phyloP scores from a whole-genome alignment of 2,888 invertebrate genomes.

The Crioceris asparagi region DNA sequence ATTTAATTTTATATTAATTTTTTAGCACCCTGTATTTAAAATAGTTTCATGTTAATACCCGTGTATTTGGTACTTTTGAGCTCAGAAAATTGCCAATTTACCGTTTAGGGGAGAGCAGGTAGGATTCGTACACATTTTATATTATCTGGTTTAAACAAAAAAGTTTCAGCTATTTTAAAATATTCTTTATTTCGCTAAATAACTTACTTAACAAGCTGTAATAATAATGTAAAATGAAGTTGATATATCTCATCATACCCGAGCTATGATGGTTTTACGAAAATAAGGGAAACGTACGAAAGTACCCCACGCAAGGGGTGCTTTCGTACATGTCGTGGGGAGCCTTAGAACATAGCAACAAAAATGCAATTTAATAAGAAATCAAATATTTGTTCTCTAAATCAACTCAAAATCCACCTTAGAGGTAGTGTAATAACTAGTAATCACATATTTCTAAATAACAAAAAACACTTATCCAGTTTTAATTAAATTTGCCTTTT shows the following conservation, averaged over 20 bases:
- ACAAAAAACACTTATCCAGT: no score
- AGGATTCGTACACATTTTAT: constrained; percentile 7
- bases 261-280: neutral
- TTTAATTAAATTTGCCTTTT: no score
- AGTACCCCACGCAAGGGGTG: constrained; percentile 1
- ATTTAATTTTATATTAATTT: no score
- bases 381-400: neutral
- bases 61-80: no score
- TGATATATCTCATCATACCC: neutral
- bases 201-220: neutral
- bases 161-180: constrained; percentile 6
- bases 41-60: no score
- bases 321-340: neutral
- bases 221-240: neutral
- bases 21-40: no score
- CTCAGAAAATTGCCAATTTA: no score
- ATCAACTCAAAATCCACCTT: neutral
- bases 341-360: constrained; percentile 1
- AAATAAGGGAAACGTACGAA: constrained; percentile 7
- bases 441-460: no score
- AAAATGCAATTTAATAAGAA: neutral
- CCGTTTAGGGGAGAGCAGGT: constrained; percentile 6
- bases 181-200: constrained; percentile 1
- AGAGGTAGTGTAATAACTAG: no score
- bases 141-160: constrained; percentile 1